Conservation (phyloP, 2,113 vertebrate genomes). For the Rattus rattus region DNA sequence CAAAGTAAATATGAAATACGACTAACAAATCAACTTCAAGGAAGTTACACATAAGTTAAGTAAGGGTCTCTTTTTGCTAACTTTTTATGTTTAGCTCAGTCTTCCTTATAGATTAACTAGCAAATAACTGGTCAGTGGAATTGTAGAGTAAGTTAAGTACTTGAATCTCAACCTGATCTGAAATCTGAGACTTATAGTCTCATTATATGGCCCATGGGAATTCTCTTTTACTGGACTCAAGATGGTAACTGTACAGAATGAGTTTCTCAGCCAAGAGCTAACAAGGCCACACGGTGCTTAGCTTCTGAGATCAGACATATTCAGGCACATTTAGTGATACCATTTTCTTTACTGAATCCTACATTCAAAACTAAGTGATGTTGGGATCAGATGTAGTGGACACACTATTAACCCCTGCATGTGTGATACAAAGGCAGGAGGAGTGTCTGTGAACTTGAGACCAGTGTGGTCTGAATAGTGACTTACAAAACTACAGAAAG, state of each 20-base stretch:
- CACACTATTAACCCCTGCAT: not conserved
- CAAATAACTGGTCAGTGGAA: not conserved
- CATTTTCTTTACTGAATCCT: not conserved
- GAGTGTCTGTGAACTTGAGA: too few relatives aligned
- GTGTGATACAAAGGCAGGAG: not conserved
- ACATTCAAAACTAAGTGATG: not conserved
- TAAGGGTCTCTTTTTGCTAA: not conserved
- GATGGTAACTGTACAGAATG: not conserved
- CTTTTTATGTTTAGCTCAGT: not conserved
- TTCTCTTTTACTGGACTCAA: not conserved
- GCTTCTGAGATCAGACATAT: not conserved
- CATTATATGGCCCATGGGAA: too few relatives aligned
- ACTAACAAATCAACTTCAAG: conserved; percentile 33
- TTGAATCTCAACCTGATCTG: not conserved
- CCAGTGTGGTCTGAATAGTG: not conserved
- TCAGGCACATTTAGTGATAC: not conserved
- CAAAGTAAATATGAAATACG: not conserved
- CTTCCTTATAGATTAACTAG: not conserved
- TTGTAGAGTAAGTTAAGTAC: too few relatives aligned
- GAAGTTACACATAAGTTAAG: not conserved
- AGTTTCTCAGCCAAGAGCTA: not conserved
- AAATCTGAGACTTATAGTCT: not conserved
- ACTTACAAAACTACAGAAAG: not conserved
- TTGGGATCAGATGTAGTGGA: not conserved
- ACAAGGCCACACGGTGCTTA: not conserved